Percentiles rank a stretch among this genome's conserved stretches.
phyloP scores from a whole-genome alignment of 2,888 invertebrate genomes.

The Caenorhabditis sp. region DNA sequence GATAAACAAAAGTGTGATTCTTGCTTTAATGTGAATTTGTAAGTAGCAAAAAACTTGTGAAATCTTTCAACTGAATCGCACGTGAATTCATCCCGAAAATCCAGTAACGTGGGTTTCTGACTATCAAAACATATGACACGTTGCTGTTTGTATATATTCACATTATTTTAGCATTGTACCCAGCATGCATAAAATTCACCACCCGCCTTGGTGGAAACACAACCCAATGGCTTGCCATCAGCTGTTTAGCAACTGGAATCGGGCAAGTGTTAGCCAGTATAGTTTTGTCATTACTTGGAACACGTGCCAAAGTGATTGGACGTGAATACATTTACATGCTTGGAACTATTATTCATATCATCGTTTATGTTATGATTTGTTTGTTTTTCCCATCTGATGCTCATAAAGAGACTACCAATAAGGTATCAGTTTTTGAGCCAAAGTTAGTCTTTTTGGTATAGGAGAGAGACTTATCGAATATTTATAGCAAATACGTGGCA shows the following conservation, averaged over 20 bases:
- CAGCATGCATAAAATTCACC: conserved; percentile 38
- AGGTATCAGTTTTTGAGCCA: conserved; percentile 20
- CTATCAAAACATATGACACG: no score
- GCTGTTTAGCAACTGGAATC: conserved; percentile 36
- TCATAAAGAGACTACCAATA: conserved; percentile 23
- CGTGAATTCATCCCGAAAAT: no score
- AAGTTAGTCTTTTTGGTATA: conserved; percentile 17
- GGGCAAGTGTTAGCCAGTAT: conserved; percentile 30
- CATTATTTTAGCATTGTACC: conserved; percentile 26
- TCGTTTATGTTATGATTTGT: conserved; percentile 15
- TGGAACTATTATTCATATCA: conserved; percentile 14
- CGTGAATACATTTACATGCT: conserved; percentile 21
- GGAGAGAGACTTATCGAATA: no score
- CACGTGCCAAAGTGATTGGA: conserved; percentile 17
- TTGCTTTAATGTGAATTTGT: no score
- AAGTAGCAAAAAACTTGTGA: no score
- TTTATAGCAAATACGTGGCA: conserved; percentile 14
- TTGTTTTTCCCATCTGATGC: conserved; percentile 35
- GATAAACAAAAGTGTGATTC: no score
- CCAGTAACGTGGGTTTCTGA: no score
- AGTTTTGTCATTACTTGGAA: conserved; percentile 27
- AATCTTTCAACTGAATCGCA: no score
- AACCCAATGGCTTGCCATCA: conserved; percentile 19
- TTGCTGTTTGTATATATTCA: no score
- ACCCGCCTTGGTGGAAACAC: conserved; percentile 26